Conservation (phyloP, 2,888 invertebrate genomes). For the Epistrophe grossulariae region DNA sequence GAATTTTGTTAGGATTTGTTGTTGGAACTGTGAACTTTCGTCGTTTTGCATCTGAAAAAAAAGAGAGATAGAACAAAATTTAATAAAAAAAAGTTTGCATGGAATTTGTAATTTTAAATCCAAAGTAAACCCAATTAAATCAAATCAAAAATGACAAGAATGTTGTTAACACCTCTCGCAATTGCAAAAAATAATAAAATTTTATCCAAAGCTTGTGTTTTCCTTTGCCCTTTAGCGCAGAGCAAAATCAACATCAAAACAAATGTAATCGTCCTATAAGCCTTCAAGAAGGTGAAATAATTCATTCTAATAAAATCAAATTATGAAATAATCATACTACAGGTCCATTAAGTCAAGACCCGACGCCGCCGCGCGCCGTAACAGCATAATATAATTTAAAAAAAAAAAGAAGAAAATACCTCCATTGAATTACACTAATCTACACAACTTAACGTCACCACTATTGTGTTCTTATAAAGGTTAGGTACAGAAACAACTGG, state of each 20-base stretch:
- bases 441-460: slow-evolving; percentile 63
- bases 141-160: not conserved
- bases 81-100: too few relatives aligned
- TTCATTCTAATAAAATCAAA: slow-evolving; percentile 57
- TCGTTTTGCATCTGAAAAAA: slow-evolving; percentile 78
- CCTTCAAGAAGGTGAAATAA: slow-evolving; percentile 29
- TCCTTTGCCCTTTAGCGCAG: too few relatives aligned
- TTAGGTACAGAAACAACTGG: not conserved
- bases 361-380: slow-evolving; percentile 7
- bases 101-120: too few relatives aligned
- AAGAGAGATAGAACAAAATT: slow-evolving; percentile 23
- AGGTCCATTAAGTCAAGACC: slow-evolving; percentile 12
- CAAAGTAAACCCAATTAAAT: not conserved
- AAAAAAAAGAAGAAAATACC: slow-evolving; percentile 26
- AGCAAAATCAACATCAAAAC: not conserved
- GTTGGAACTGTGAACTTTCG: slow-evolving; percentile 77
- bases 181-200: not conserved
- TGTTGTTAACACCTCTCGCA: not conserved
- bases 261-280: not conserved
- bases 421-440: slow-evolving; percentile 58
- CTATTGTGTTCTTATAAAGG: slow-evolving; percentile 36
- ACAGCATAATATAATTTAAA: not conserved
- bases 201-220: not conserved
- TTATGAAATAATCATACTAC: slow-evolving; percentile 57
- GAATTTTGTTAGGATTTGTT: slow-evolving; percentile 77